Evolutionary conservation across 2,888 invertebrate species (phyloP), one percentile per base, ranked within the genome.

Genomic region (Arrhopalites spinosus): DNA sequence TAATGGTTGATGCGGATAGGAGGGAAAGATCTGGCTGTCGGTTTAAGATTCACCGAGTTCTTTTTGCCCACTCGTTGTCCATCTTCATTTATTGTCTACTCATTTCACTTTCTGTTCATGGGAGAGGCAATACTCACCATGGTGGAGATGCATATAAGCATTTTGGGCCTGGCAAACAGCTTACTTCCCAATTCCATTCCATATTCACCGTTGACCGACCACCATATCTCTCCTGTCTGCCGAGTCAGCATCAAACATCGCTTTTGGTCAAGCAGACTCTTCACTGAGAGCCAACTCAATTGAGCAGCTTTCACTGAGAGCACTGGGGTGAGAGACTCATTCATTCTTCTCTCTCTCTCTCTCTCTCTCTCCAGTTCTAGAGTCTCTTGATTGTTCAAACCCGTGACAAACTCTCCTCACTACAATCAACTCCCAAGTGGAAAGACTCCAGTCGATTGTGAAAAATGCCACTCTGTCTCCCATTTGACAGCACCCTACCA

Each of bases 11-110:
- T 13, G 7, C 23, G 8, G 27, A 23, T 17, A 27, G 7, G 27
- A 25, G 15, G 25, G 59, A 59, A n/a, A 50, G 50, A 50, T 2
- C 50, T 7, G 20, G 5, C 59, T 23, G 59, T 59, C 27, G 59
- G 59, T 59, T 59, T 59, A 59, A 59, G 59, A 59, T 59, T 59
- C 59, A 27, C 25, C 59, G 25, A 59, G 25, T 25, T 36, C 23
- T 61, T 59, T 20, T 63, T 72, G 43, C 76, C 68, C 56, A 73
- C 68, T 76, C 73, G 59, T 68, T 76, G 76, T 76, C 76, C 76
- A 76, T 76, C 76, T 76, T 76, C 76, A 73, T 76, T 76, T 76
- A 73, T 73, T 76, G 61, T 73, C 61, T 73, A 67, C 73, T 76
- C 73, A 73, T 76, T 68, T 53, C 53, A 76, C 73, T 72, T 75